Base-by-base conservation (phyloP, 2,888 invertebrate genomes). In the Monoplex corrugatus region DNA sequence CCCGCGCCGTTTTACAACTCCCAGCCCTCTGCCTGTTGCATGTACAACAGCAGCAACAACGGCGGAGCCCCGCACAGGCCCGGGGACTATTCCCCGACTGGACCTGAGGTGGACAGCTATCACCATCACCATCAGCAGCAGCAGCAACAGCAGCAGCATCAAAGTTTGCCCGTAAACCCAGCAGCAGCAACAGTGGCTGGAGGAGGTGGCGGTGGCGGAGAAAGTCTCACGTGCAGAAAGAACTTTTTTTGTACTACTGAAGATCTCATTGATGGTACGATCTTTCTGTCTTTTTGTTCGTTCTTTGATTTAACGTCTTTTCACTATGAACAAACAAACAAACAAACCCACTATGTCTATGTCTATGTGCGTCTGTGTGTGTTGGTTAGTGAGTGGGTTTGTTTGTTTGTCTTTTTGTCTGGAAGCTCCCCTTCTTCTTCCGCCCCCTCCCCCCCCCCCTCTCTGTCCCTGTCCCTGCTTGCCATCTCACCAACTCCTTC, bases 211-310 rank as follows among this genome's bases (percentile, higher is more conserved):
- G 63, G n/a, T 2, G 78, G 57, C 8, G 38, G 6, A 23, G 38
- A 38, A 35, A 23, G 19, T 19, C 43, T 80, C 23, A 28, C 35
- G 10, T 89, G 83, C 72, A 87, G 88, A 68, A 91, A 90, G 72
- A 82, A 78, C 44, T 91, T 90, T 57, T 89, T 88, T 40, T 87
- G 86, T 43, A 84, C 87, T 23, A 75, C 88, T 28, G 89, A 89
- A 19, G 91, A 90, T 16, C 38, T 91, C 35, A 87, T 87, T 40
- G 90, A 90, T 86, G 72, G 89, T 90, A 40, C 63, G 89, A n/a
- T n/a, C n/a, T n/a, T n/a, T n/a, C n/a, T n/a, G n/a, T n/a, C n/a
- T n/a, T n/a, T n/a, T n/a, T n/a, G n/a, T n/a, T n/a, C n/a, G n/a
- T n/a, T n/a, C n/a, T n/a, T n/a, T n/a, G n/a, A n/a, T n/a, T n/a